Evolutionary conservation across 2,888 invertebrate genomes (phyloP), one percentile per base, ranked within the genome.

Genomic region (Dryobotodes eremita): DNA sequence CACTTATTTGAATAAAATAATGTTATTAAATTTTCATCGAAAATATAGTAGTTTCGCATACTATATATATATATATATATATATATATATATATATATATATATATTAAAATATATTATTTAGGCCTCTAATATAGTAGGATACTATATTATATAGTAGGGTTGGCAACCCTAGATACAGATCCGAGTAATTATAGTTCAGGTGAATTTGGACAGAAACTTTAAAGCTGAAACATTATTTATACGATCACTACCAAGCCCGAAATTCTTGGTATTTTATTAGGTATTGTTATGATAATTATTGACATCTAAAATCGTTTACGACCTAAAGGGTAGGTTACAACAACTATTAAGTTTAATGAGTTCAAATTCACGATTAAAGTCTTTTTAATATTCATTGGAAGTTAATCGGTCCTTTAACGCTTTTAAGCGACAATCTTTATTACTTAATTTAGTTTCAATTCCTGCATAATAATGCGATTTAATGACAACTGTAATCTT

Each of bases 381-480:
- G 15, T 17, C 20, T 13, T 69, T 72, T 75, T 17, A 83, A 55
- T 84, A 86, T 84, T 77, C 78, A 78, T 78, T 36, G 11, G 15
- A 55, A 83, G 15, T 64, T 69, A 69, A 70, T 71, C 48, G 31
- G 36, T 68, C n/a, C 64, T 61, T 62, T 68, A 36, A 55, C 13
- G 48, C 59, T 57, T 26, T 53, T 42, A 42, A 62, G 23, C 55
- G 55, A 65, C 62, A 36, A 69, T n/a, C 50, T 82, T 83, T 75
- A 86, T 75, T 77, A 69, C 72, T 53, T 62, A 53, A 83, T 84
- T 77, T 55, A 48, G 70, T 84, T 61, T 57, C 15, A 75, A 75
- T 75, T 73, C 78, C 66, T 83, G 66, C 59, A 75, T 78, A 73
- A 31, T 57, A 50, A 31, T 75, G 13, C 10, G 15, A n/a, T 68